Percentiles rank a stretch among this genome's conserved stretches.
Evolutionary conservation across 2,797 vertebrate genomes (phyloP).

Genomic region (Iguana delicatissima): DNA sequence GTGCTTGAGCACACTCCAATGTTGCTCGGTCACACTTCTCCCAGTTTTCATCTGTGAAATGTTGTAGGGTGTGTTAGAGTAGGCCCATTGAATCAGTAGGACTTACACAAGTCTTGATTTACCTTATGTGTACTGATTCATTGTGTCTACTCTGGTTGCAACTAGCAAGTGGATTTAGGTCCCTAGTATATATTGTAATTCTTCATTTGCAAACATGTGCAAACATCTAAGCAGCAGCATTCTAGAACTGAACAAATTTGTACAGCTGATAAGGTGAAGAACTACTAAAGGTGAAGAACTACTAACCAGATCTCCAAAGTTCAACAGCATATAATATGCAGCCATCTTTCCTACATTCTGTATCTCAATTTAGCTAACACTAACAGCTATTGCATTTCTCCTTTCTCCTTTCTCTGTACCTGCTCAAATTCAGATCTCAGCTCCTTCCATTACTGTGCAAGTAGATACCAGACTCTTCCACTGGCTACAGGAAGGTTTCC

Average conservation of each 20-base stretch:
- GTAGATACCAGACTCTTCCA: not conserved
- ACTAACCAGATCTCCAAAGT: not conserved
- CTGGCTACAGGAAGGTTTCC: not conserved
- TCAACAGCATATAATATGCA: not conserved
- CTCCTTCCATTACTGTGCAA: too few relatives aligned
- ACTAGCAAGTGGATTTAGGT: too few relatives aligned
- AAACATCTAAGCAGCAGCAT: not conserved
- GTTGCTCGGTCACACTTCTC: too few relatives aligned
- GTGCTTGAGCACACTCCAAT: too few relatives aligned
- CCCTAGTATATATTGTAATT: not conserved
- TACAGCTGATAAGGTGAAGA: too few relatives aligned
- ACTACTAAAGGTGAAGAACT: not conserved
- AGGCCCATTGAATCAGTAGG: too few relatives aligned
- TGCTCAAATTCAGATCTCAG: not conserved
- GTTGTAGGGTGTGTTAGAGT: too few relatives aligned
- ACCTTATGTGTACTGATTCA: too few relatives aligned
- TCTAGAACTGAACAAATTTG: not conserved
- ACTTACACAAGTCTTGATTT: too few relatives aligned
- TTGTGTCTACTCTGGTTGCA: too few relatives aligned
- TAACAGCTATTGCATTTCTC: too few relatives aligned
- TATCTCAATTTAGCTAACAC: not conserved
- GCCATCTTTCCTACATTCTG: not conserved
- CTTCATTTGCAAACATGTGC: not conserved
- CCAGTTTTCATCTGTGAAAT: too few relatives aligned
- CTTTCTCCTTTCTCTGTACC: not conserved